Conservation (phyloP, 2,797 vertebrate genomes). For the Xenops minutus region DNA sequence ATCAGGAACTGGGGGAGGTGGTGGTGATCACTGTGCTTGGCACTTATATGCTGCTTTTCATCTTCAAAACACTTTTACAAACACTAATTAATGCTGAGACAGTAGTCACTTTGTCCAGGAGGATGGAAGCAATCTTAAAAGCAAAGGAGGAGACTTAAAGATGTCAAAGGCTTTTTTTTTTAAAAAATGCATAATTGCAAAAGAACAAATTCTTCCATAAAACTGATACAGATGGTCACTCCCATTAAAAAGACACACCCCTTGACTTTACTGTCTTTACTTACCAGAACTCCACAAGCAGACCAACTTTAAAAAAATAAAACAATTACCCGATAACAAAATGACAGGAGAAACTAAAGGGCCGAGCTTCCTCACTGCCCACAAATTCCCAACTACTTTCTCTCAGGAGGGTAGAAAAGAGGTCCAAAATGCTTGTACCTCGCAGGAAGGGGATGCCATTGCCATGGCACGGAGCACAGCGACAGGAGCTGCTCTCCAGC, state of each 20-base stretch:
- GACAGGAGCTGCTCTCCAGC: constrained; percentile 83
- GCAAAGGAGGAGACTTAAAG: constrained; percentile 23
- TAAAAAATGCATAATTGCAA: constrained; percentile 7
- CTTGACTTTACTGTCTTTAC: neutral
- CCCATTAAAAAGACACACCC: neutral
- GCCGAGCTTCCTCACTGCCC: neutral
- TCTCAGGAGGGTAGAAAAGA: neutral
- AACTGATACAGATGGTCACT: neutral
- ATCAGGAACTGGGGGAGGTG: neutral
- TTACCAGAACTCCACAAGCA: neutral
- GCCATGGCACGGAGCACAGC: constrained; percentile 84
- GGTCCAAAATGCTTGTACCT: constrained; percentile 76
- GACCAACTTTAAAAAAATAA: neutral
- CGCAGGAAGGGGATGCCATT: constrained; percentile 86
- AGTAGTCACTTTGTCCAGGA: constrained; percentile 37
- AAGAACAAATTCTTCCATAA: constrained; percentile 1
- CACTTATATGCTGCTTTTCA: constrained; percentile 33
- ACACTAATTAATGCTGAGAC: constrained; percentile 64
- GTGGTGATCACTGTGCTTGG: constrained; percentile 14
- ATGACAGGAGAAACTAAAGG: neutral
- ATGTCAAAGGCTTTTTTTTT: constrained; percentile 5
- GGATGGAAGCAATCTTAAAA: constrained; percentile 23
- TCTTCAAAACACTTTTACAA: constrained; percentile 56
- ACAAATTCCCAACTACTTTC: neutral
- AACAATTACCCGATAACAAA: neutral